Conservation (phyloP, 2,113 vertebrate species). For the Malurus alboscapulatus region DNA sequence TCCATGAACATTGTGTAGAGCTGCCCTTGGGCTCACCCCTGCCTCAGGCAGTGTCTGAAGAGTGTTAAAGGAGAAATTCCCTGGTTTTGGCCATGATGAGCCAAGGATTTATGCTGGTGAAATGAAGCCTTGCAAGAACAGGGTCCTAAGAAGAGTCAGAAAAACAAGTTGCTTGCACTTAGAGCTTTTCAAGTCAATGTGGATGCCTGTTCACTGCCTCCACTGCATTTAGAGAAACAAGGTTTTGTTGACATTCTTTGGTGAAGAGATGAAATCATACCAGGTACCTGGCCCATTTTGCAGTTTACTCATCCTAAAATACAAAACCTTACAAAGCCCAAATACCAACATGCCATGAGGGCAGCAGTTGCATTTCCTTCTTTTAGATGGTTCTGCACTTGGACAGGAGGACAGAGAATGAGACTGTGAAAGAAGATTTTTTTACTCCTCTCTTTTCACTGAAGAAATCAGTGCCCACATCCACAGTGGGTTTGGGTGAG, state of each 20-base stretch:
- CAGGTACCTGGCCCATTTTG: fast-evolving
- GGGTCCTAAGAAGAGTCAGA: background rate
- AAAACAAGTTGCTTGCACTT: background rate
- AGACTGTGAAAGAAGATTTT: background rate
- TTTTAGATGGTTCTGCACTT: background rate
- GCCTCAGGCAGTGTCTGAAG: background rate
- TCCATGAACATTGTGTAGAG: background rate
- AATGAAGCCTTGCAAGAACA: background rate
- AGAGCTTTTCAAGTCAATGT: background rate
- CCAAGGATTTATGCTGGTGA: background rate
- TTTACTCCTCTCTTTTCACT: background rate
- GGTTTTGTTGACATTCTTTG: background rate
- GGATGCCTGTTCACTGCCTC: background rate
- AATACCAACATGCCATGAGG: fast-evolving
- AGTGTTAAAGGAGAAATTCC: background rate
- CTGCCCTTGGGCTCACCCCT: background rate
- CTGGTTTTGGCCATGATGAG: background rate
- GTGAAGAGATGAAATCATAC: background rate
- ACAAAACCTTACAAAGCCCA: background rate
- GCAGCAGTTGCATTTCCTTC: background rate
- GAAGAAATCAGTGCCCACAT: background rate
- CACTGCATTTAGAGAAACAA: background rate
- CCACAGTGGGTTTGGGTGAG: background rate
- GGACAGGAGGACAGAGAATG: background rate
- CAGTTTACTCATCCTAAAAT: background rate